Evolutionary conservation across 2,113 vertebrate species (phyloP), one percentile per base, ranked within the genome.

Genomic region (Triplophysa dalaica): DNA sequence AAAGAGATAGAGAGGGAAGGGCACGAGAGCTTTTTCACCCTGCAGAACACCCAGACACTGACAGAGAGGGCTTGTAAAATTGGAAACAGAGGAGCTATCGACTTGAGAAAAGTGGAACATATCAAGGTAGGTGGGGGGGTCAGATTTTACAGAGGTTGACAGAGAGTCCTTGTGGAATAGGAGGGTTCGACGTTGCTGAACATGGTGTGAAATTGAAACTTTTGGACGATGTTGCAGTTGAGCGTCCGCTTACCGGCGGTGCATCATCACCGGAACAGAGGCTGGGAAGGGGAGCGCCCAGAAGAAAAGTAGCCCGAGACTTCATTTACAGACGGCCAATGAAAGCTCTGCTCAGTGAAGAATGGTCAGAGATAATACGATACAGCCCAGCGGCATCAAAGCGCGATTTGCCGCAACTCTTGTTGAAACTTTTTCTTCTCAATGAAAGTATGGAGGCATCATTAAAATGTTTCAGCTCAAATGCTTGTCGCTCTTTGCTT

Each of bases 151-250:
- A 72, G 11, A 19, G 69, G 52, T 72, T 72, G 69, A 58, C 69
- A 38, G 52, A 72, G 21, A 13, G 19, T 74, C 56, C 70, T 45
- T 45, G 26, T 38, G 69, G 69, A 74, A 61, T 61, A 62, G 72
- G 38, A 45, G 56, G 38, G 56, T 61, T 74, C 13, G 21, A 58
- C 45, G 62, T n/a, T 54, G 65, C 77, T 17, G 80, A 69, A 75
- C 69, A 82, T 54, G 69, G 72, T 82, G 83, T 85, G 83, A 73
- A 85, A 82, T 82, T 80, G 77, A 60, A 64, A 68, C 80, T 75
- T 65, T 72, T 70, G 80, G 70, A 67, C 14, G 10, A 41, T 7
- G 69, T 50, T 77, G 58, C 21, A 69, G 65, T 17, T 4, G 13
- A 63, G 70, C n/a, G 52, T 41, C 62, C n/a, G 64, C 43, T 69